Evolutionary conservation across 2,797 vertebrate species (phyloP), one percentile per base, ranked within the genome.

Genomic region (Cryptoprocta ferox): DNA sequence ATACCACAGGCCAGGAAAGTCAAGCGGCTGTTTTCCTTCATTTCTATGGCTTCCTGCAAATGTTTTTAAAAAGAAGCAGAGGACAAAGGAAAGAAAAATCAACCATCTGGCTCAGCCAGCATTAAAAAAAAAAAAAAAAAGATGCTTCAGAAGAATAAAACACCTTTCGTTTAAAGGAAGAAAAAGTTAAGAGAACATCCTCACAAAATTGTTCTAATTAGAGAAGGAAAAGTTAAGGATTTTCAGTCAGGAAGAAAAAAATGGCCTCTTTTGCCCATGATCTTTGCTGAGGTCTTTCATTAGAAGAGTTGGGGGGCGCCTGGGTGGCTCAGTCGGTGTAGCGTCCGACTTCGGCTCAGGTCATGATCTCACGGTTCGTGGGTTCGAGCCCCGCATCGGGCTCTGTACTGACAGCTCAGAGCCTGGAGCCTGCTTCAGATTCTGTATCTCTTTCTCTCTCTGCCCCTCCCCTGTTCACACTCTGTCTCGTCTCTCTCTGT

Each of bases 1-100:
- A 0, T 92, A 94, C 97, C 98, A 95, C n/a, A 93, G 0, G 97
- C 96, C 3, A 99, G 97, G 28, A 98, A 97, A 75, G 97, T 97
- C 76, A 98, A 68, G n/a, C 98, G 78, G 71, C 98, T 88, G 19
- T 89, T 96, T 71, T 91, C 97, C 97, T 97, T 96, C 28, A 97
- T 90, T 63, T 98, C 97, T 4, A 96, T 86, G 39, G 81, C 88
- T 24, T 98, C 98, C 98, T 98, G 96, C 19, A 95, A 5, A 18
- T 45, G 85, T 83, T 98, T 98, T 59, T 42, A n/a, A 93, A 93
- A 96, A 79, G 56, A 91, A 97, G 86, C 81, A 90, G 75, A 95
- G 39, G 42, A 42, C 45, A 84, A 50, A 84, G 14, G 50, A 71
- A 86, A 89, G 65, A 56, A 53, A 61, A 73, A 37, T 81, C 87